These are phyloP conservation scores for Nephrocerus scutellatus DNA, from an alignment of 2,888 invertebrate genomes.

Conservation along the genomic window DNA sequence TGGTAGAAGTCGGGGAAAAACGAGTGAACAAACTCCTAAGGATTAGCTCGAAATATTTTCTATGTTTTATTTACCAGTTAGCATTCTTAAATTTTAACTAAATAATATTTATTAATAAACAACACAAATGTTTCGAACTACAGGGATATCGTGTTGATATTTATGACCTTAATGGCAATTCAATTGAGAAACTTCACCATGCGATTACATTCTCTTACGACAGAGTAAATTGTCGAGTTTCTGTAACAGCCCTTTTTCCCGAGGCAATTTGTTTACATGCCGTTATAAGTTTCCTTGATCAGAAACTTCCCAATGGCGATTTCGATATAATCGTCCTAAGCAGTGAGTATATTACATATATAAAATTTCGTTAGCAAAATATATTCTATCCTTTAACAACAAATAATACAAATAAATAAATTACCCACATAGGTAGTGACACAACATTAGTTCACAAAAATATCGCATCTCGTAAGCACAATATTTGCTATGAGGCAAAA, in stretches of 20 bases:
- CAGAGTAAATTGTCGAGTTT: slow-evolving; percentile 68
- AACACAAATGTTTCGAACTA: no score
- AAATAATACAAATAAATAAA: not conserved
- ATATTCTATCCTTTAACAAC: not conserved
- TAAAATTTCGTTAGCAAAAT: not conserved
- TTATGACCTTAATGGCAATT: slow-evolving; percentile 54
- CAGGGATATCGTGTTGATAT: slow-evolving; percentile 61
- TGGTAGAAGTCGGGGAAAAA: no score
- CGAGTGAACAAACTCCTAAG: no score
- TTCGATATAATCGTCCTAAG: slow-evolving; percentile 88
- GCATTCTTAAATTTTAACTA: no score
- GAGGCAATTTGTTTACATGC: slow-evolving; percentile 77
- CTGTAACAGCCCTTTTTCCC: slow-evolving; percentile 69
- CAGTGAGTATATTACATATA: slow-evolving; percentile 61
- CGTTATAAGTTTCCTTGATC: slow-evolving; percentile 65
- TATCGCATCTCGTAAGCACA: slow-evolving; percentile 75
- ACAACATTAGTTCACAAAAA: slow-evolving; percentile 80
- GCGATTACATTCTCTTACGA: slow-evolving; percentile 66
- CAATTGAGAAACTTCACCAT: slow-evolving; percentile 52
- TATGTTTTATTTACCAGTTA: no score
- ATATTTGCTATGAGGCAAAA: slow-evolving; percentile 80
- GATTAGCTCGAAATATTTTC: no score
- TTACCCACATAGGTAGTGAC: slow-evolving; percentile 58
- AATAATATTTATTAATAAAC: no score
- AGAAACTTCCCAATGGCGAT: slow-evolving; percentile 77